Evolutionary conservation across 2,888 invertebrate genomes (phyloP).

Genomic region (Macrosoma leucophasiata): DNA sequence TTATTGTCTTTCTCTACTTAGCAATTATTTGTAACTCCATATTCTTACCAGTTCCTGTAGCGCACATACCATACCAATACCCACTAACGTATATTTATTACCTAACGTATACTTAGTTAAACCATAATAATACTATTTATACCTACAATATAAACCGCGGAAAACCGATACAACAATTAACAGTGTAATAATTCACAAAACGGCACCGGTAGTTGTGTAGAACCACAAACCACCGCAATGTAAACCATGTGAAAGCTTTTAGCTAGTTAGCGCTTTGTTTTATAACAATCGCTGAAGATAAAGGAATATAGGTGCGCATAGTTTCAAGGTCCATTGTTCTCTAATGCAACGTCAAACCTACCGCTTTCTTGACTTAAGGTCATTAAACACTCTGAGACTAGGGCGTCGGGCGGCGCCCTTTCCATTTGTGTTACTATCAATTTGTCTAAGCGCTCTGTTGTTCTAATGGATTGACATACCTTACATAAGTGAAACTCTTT

Average conservation of each 20-base stretch:
- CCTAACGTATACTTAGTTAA: too few species aligned
- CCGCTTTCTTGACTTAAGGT: conserved; percentile 45
- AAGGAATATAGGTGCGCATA: conserved; percentile 49
- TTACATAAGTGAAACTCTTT: too few species aligned
- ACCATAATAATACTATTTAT: conserved; percentile 25
- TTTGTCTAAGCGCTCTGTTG: conserved; percentile 35
- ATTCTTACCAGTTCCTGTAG: too few species aligned
- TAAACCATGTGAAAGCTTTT: conserved; percentile 47
- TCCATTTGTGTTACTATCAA: conserved; percentile 41
- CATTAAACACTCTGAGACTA: conserved; percentile 57
- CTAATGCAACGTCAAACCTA: conserved; percentile 60
- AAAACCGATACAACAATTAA: conserved; percentile 25
- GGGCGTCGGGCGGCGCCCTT: conserved; percentile 40
- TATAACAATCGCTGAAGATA: conserved; percentile 57
- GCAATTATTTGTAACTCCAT: too few species aligned
- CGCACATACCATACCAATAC: too few species aligned
- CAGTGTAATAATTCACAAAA: conserved; percentile 24
- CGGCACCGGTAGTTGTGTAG: conserved; percentile 18
- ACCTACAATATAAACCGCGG: conserved; percentile 19
- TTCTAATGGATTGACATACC: conserved; percentile 36
- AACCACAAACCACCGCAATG: too few species aligned
- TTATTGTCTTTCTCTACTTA: too few species aligned
- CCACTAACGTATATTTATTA: too few species aligned
- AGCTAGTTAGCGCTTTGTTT: conserved; percentile 49
- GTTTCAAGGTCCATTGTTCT: conserved; percentile 55